Conservation (phyloP, 2,797 vertebrate genomes). For the Oreortyx pictus region DNA sequence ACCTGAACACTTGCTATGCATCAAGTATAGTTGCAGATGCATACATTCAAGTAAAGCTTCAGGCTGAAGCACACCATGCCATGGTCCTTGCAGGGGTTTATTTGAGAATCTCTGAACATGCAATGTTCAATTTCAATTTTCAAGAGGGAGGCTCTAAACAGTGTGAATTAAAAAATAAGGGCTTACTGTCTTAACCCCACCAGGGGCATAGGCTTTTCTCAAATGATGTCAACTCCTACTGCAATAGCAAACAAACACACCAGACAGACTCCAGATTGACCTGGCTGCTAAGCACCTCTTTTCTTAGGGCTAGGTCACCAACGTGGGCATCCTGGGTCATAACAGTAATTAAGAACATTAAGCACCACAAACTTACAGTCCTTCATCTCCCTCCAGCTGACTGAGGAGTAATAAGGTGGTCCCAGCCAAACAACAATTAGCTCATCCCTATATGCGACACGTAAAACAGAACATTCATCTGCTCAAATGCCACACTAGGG, state of each 20-base stretch:
- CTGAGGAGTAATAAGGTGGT: not conserved
- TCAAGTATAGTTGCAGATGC: accelerated
- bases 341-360: accelerated
- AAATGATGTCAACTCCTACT: accelerated
- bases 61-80: not conserved
- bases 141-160: accelerated
- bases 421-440: constrained; percentile 42
- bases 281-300: accelerated
- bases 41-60: accelerated
- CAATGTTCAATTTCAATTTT: too few species aligned
- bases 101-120: accelerated
- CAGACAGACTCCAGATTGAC: accelerated
- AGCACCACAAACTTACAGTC: not conserved
- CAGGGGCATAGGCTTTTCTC: accelerated
- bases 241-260: not conserved
- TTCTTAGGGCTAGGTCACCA: not conserved
- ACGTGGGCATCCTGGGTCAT: accelerated
- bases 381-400: accelerated
- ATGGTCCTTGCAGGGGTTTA: accelerated
- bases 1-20: accelerated
- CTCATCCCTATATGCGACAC: constrained; percentile 34
- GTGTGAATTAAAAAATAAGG: accelerated
- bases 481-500: not conserved
- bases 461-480: constrained; percentile 38
- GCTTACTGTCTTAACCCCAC: accelerated